phyloP scores from a whole-genome alignment of 2,113 vertebrate genomes.

The Zapornia atra region DNA sequence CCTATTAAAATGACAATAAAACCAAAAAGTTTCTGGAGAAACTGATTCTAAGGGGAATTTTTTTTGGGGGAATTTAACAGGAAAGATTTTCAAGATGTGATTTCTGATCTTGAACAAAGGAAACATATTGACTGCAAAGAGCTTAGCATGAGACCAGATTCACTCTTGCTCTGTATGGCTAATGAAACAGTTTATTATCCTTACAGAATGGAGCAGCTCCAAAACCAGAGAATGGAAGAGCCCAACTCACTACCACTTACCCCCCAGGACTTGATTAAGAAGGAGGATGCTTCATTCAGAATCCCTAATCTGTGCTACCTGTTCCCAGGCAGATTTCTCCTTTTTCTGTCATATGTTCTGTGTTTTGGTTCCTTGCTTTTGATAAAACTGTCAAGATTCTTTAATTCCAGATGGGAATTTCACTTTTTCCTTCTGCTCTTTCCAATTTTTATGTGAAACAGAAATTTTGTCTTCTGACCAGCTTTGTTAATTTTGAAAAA shows the following conservation, averaged over 20 bases:
- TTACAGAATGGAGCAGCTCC: not conserved
- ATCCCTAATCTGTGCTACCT: not conserved
- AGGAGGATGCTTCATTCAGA: not conserved
- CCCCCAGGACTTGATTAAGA: not conserved
- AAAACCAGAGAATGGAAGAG: not conserved
- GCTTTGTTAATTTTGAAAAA: not conserved
- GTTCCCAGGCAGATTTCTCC: not conserved
- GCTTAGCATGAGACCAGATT: not conserved
- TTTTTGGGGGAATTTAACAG: not conserved
- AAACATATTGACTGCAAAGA: not conserved
- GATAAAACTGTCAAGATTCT: not conserved
- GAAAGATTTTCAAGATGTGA: not conserved
- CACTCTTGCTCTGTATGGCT: not conserved
- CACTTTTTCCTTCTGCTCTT: not conserved
- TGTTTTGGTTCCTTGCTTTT: not conserved
- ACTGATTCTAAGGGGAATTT: not conserved
- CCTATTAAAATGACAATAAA: not conserved
- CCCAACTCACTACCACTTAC: not conserved
- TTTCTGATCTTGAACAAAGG: not conserved
- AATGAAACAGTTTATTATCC: not conserved
- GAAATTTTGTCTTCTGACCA: not conserved
- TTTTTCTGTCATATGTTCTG: rapidly evolving
- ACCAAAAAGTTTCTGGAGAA: not conserved
- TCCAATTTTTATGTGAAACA: not conserved
- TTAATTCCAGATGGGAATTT: not conserved